phyloP scores from a whole-genome alignment of 2,888 invertebrate species.

The Erebia ligea region DNA sequence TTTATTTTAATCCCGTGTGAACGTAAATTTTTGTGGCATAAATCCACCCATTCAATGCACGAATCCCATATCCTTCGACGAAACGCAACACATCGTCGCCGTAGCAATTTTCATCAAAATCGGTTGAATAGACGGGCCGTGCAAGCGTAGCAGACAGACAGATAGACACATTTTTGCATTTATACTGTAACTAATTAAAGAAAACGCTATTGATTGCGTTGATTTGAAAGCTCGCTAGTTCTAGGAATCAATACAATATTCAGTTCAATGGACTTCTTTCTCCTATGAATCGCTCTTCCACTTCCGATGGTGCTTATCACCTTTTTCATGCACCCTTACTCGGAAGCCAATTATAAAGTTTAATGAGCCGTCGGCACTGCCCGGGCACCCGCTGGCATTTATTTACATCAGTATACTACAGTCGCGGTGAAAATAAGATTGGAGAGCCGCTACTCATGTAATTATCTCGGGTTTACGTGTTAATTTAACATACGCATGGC shows the following conservation, averaged over 20 bases:
- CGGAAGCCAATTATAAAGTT: conserved; percentile 49
- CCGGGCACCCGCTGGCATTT: conserved; percentile 35
- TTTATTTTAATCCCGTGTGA: too few relatives aligned
- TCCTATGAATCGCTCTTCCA: conserved; percentile 17
- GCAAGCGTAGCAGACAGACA: too few relatives aligned
- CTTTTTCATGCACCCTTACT: conserved; percentile 37
- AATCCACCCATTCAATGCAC: too few relatives aligned
- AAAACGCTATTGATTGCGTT: neutral
- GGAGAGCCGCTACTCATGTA: conserved; percentile 30
- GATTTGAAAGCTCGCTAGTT: neutral
- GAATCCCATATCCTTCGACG: too few relatives aligned
- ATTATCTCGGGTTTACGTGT: conserved; percentile 29
- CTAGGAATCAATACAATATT: conserved; percentile 2
- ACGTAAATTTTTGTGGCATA: too few relatives aligned
- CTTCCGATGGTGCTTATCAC: conserved; percentile 32
- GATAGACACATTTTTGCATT: too few relatives aligned
- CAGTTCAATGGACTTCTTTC: conserved; percentile 20
- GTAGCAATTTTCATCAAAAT: too few relatives aligned
- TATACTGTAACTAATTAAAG: too few relatives aligned
- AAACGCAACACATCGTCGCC: too few relatives aligned
- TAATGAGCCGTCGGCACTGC: conserved; percentile 45
- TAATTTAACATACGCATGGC: conserved; percentile 16
- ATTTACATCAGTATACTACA: conserved; percentile 36
- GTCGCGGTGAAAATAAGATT: conserved; percentile 37
- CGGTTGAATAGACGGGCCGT: too few relatives aligned